Percentiles rank a stretch among this genome's conserved stretches.
Evolutionary conservation across 2,888 invertebrate species (phyloP).

Genomic region (Byasa hedistus): DNA sequence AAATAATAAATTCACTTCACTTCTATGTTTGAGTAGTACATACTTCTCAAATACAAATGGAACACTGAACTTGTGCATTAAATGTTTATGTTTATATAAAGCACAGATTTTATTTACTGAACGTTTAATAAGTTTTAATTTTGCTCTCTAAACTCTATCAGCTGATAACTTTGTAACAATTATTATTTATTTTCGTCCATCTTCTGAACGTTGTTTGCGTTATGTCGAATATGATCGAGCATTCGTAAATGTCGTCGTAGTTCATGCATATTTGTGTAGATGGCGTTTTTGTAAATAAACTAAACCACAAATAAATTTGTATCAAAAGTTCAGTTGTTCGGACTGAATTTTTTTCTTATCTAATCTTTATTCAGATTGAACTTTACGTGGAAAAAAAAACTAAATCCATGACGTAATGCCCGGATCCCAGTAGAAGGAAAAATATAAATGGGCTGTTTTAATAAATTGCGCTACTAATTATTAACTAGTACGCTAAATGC

Average conservation of each 20-base stretch:
- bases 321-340: neutral
- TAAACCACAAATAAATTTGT: neutral
- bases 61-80: constrained; percentile 31
- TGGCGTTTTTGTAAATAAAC: constrained; percentile 17
- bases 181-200: constrained; percentile 24
- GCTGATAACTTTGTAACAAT: constrained; percentile 40
- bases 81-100: constrained; percentile 31
- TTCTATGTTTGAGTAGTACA: constrained; percentile 27
- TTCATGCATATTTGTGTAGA: constrained; percentile 8
- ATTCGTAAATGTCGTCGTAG: neutral
- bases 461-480: too few relatives aligned
- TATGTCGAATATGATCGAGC: neutral
- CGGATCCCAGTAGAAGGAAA: too few relatives aligned
- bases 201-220: constrained; percentile 8
- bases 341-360: neutral
- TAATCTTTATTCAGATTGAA: too few relatives aligned
- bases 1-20: constrained; percentile 26
- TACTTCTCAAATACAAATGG: constrained; percentile 21
- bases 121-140: constrained; percentile 31
- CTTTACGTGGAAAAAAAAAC: too few relatives aligned
- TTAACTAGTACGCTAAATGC: too few relatives aligned
- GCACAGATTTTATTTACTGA: constrained; percentile 33
- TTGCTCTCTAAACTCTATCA: constrained; percentile 36
- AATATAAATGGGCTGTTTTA: too few relatives aligned
- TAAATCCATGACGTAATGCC: too few relatives aligned